Evolutionary conservation across 2,113 vertebrate species (phyloP).

Genomic region (Gnathonemus longibarbis): DNA sequence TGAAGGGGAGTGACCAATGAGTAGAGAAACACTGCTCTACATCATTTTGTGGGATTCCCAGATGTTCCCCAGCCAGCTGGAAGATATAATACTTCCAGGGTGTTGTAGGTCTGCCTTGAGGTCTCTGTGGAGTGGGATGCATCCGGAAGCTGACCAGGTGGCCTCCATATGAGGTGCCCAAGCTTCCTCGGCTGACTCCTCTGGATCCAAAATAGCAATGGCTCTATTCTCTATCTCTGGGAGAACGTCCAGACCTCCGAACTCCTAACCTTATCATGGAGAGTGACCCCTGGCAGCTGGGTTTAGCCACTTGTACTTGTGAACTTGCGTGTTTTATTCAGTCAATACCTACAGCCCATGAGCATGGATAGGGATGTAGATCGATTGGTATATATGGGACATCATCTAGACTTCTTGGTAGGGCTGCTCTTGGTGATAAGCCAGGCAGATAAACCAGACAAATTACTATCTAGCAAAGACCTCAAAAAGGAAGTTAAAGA

Average conservation of each 20-base stretch:
- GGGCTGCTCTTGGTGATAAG: neutral
- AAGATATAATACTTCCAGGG: neutral
- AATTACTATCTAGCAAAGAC: neutral
- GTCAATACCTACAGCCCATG: neutral
- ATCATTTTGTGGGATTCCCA: neutral
- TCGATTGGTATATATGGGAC: neutral
- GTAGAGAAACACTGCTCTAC: neutral
- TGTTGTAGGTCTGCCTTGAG: neutral
- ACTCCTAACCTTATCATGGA: neutral
- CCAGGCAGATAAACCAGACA: neutral
- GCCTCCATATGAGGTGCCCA: neutral
- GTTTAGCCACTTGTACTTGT: neutral
- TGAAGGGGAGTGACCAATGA: neutral
- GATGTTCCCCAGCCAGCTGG: neutral
- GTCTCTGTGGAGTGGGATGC: neutral
- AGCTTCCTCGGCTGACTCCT: neutral
- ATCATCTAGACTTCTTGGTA: neutral
- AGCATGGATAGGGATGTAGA: neutral
- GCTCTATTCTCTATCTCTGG: neutral
- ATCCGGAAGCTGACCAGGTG: neutral
- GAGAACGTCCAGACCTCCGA: neutral
- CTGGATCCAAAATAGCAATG: neutral
- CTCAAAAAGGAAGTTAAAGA: neutral
- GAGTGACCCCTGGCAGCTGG: neutral
- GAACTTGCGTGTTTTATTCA: neutral